Evolutionary conservation across 53 echinoderm and acorn worm species (phyloP), one percentile per base, ranked within the genome.

Genomic region (Apostichopus leukothele): DNA sequence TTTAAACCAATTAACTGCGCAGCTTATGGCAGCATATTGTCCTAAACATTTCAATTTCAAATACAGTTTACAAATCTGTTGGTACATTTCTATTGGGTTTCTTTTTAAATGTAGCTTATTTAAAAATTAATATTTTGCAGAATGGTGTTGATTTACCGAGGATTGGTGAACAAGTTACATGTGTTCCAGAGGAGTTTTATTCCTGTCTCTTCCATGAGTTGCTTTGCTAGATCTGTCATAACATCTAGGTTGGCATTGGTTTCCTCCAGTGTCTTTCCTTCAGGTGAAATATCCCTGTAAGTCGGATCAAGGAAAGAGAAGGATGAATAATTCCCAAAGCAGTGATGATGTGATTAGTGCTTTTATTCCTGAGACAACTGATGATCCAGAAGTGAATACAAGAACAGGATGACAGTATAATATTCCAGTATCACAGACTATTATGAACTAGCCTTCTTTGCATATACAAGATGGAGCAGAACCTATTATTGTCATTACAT

Each of bases 141-240:
- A 63, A 63, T 63, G 63, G 12, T 9, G 16, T 13, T 16, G 12
- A 63, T 13, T 63, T 63, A 63, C 63, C 63, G 63, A 7, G 63
- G 63, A 16, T 98, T 87, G 23, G 96, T 88, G 89, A 99, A 99
- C 20, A 99, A 88, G 84, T 99, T 99, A 83, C 94, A 96, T 26
- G 99, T 99, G 74, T 96, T 96, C 99, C 99, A 99, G 52, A 99
- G 86, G 16, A 99, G 89, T 76, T 96, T 96, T 22, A 99, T 91
- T 53, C 96, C 96, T 18, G 96, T 94, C 76, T 94, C 23, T 4
- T 93, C 67, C 96, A 96, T 96, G 61, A 96, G 90, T 52, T 94
- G 91, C 60, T 88, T 54, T 50, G 94, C 93, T 5, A 99, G 90
- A 67, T 94, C 94, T 79, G 93, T 92, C 75, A 99, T 90, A 83